Evolutionary conservation across 2,113 vertebrate genomes (phyloP), one percentile per base, ranked within the genome.

Genomic region (Oxygymnocypris stewartii): DNA sequence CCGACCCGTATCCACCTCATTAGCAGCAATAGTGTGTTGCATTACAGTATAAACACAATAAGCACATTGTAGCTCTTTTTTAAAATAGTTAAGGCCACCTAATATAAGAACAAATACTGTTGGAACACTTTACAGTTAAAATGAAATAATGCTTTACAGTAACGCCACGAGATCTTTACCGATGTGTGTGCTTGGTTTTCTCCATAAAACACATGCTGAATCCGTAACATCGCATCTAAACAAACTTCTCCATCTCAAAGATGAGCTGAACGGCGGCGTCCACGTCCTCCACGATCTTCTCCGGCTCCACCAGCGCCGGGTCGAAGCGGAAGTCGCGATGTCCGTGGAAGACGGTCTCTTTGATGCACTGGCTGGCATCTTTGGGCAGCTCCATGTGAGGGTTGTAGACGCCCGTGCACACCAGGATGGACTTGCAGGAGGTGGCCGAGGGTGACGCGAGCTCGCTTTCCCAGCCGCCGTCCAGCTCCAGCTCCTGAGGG

Each of bases 371-470:
- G 65, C 82, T 76, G 31, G 88, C 11, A 13, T 94, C 87, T 4
- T 63, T 49, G 6, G 93, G 91, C 23, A 89, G 63, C 63, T 91
- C 86, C 0, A 78, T 35, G 35, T 79, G 89, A 1, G 97, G 96
- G 84, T 92, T 94, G 85, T 96, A 97, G 54, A 97, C 95, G 1
- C 97, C 97, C 0, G 97, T 97, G 82, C 97, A 97, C 7, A 98
- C 97, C 89, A 98, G 93, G 2, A 98, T 92, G 2, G 97, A 97
- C 59, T 91, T 94, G 89, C 97, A 98, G 84, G 10, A 90, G 1
- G 94, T 92, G 7, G 96, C 96, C 0, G 93, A 89, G 0, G 93
- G 93, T 0, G 92, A 40, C 0, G 92, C 90, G 2, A 94, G 90
- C 90, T 96, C 95, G 0, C 90, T 92, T 88, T 96, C 93, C 96